These are phyloP conservation scores for Tenrec ecaudatus DNA, from an alignment of 2,113 vertebrate genomes.

Conservation along the genomic window DNA sequence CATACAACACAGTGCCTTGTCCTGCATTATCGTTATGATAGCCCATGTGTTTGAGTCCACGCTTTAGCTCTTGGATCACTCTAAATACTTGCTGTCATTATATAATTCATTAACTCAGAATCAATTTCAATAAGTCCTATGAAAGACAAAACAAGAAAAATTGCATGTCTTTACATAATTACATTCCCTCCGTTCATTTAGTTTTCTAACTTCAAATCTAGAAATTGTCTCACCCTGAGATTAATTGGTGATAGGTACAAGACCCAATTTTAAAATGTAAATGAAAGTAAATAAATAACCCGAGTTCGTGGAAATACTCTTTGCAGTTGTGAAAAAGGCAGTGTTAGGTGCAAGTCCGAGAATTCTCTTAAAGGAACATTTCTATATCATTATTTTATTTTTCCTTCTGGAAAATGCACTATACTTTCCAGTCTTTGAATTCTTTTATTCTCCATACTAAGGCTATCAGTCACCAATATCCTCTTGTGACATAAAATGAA, in stretches of 20 bases:
- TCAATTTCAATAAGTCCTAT: neutral
- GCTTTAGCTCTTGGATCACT: neutral
- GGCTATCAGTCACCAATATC: neutral
- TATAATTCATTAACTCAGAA: neutral
- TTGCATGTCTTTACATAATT: neutral
- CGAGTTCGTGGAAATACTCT: neutral
- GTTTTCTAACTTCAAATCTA: neutral
- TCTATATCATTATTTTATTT: neutral
- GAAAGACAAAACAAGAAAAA: neutral
- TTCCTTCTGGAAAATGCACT: neutral
- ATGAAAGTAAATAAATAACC: neutral
- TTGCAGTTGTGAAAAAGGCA: neutral
- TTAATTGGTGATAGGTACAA: neutral
- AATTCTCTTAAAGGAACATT: slow-evolving; percentile 11
- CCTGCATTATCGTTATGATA: neutral
- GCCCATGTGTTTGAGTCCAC: neutral
- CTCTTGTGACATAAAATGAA: neutral
- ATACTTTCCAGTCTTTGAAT: neutral
- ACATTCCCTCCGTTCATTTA: slow-evolving; percentile 25
- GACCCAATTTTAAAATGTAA: slow-evolving; percentile 31
- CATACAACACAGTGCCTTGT: neutral
- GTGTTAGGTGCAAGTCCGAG: neutral
- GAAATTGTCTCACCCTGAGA: neutral
- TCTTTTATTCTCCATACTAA: neutral
- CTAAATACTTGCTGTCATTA: neutral